Evolutionary conservation across 2,113 vertebrate genomes (phyloP), one percentile per base, ranked within the genome.

Genomic region (Zosterops borbonicus): DNA sequence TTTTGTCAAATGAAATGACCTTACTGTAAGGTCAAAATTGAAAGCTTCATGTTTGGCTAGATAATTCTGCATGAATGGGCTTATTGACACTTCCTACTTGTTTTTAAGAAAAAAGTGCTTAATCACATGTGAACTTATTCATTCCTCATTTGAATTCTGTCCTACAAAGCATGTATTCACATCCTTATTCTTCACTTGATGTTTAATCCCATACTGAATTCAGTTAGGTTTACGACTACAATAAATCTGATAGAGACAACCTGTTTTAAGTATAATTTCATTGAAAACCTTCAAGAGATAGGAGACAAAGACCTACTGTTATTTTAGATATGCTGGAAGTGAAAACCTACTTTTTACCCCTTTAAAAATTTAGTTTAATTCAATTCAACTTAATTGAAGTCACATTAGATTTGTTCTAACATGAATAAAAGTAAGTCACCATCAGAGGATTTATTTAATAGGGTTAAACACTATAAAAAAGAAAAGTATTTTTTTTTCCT

Each of bases 391-490:
- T 87, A 71, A 50, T 75, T 92, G 35, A 25, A 84, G 33, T 67
- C 23, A 59, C 33, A 67, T 12, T 75, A 67, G 33, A 50, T 70
- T 89, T 91, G 55, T 65, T 89, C 39, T 67, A 74, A 24, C 18
- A 63, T 59, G 56, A 56, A 55, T 65, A 49, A n/a, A 77, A 58
- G 39, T 60, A 56, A 78, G 7, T 41, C 64, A 77, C 9, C 7
- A 37, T 65, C n/a, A 81, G 33, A 85, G 60, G 29, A 70, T 77
- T 73, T 77, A 42, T 87, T 83, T 83, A 76, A 74, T 58, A 83
- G 28, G 8, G n/a, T 83, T 91, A 87, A 80, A 73, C 28, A 65
- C 33, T 17, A 56, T 18, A 21, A 73, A 73, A 53, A 76, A 39
- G 37, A 41, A 83, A 9, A 55, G 6, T 28, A 8, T 20, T 78